Conservation (phyloP, 2,888 invertebrate genomes). For the Phengaris alcon region DNA sequence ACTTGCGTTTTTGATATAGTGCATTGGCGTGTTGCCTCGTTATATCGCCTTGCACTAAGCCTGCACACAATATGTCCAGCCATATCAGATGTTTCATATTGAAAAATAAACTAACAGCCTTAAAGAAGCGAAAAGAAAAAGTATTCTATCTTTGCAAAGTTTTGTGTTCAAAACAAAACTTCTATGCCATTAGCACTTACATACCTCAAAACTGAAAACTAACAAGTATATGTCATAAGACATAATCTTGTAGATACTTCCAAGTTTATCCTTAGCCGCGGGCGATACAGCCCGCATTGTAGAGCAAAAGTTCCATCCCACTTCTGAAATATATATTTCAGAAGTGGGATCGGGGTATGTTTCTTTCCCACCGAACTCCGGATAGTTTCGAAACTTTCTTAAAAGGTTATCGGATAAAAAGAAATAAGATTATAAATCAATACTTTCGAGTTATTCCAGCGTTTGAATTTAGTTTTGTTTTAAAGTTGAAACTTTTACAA, state of each 20-base stretch:
- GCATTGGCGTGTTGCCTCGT: no score
- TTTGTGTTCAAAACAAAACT: neutral
- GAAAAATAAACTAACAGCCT: no score
- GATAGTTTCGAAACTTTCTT: conserved; percentile 50
- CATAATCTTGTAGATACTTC: conserved; percentile 26
- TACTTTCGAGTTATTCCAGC: conserved; percentile 25
- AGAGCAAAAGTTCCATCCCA: conserved; percentile 36
- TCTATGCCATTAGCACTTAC: conserved; percentile 11
- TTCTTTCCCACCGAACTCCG: conserved; percentile 49
- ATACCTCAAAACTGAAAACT: conserved; percentile 22
- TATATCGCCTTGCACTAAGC: no score
- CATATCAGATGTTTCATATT: no score
- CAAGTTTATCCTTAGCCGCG: conserved; percentile 25
- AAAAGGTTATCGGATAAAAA: conserved; percentile 51
- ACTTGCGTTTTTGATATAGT: no score
- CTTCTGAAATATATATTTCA: conserved; percentile 46
- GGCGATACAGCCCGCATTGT: conserved; percentile 30
- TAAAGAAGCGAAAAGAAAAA: neutral
- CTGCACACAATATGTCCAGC: no score
- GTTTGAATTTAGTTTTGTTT: conserved; percentile 28
- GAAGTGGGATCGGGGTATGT: conserved; percentile 42
- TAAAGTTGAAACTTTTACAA: conserved; percentile 27
- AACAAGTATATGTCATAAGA: conserved; percentile 23
- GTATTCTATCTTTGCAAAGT: neutral
- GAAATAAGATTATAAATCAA: conserved; percentile 29